Base-by-base conservation (phyloP, 2,797 vertebrate genomes). In the Agapornis canus region DNA sequence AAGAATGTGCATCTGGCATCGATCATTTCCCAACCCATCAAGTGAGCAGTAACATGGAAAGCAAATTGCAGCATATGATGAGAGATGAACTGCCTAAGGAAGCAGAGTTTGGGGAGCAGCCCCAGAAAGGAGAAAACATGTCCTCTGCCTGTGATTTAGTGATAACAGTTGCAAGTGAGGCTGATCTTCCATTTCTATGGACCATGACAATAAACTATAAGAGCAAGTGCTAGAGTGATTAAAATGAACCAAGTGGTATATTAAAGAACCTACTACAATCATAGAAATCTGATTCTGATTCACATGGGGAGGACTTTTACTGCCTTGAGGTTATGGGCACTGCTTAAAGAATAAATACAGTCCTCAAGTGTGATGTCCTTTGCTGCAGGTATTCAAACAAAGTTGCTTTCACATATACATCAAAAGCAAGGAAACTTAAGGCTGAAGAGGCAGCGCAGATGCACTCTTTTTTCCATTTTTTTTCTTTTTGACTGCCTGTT, bases 1-100 rank as follows among this genome's bases (percentile, higher is more conserved):
- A 93, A 49, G 79, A 90, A 63, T 72, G 80, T 65, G 86, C 90
- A 95, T 92, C 96, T 96, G 96, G 96, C 92, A 96, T 82, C 77
- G 69, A 91, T 95, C 27, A 3, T 64, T 93, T 91, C 86, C 86
- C 94, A 96, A 93, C 64, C 92, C 92, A 90, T 92, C 82, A 81
- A 86, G 86, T 59, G 35, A 93, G 71, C 75, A 87, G 66, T 54
- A 94, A 94, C 87, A 95, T 61, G 45, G 89, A 93, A 94, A 96
- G 90, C 79, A 97, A 97, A 96, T 81, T 92, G 66, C 42, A 92
- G 87, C 71, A 63, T 81, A 94, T 52, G 86, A 96, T 82, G 82
- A 95, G 69, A 95, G 83, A 93, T 59, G 56, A 89, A 88, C 48
- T 92, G 86, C 66, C 76, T 76, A 47, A 91, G 75, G 70, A 81